Evolutionary conservation across 1,140 invertebrate species (phyloP).

Genomic region (Anastrepha ludens): DNA sequence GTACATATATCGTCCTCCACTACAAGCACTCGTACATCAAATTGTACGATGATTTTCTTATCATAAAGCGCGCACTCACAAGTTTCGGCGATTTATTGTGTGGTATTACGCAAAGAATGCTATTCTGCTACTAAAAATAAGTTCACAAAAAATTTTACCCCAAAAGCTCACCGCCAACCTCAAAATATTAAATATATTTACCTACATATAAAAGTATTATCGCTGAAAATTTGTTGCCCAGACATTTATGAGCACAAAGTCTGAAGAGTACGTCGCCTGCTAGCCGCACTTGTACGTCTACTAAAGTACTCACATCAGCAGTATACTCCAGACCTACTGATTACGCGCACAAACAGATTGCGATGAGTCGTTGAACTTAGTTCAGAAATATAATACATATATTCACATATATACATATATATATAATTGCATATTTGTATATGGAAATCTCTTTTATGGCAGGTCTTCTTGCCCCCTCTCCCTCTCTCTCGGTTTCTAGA

Average conservation of each 20-base stretch:
- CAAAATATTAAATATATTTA: background rate
- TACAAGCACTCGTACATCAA: too few relatives aligned
- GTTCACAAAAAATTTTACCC: too few relatives aligned
- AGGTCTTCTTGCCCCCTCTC: background rate
- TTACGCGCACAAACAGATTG: background rate
- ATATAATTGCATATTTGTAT: background rate
- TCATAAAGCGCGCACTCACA: too few relatives aligned
- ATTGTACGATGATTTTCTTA: too few relatives aligned
- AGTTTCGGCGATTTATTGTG: too few relatives aligned
- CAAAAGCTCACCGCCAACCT: too few relatives aligned
- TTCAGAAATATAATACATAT: background rate
- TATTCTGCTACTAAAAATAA: too few relatives aligned
- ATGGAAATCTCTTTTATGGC: background rate
- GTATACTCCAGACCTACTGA: background rate
- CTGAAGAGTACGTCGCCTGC: background rate
- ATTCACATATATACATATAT: background rate
- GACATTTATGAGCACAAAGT: background rate
- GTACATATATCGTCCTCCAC: too few relatives aligned
- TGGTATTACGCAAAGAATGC: too few relatives aligned
- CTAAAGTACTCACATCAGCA: too few relatives aligned
- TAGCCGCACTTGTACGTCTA: too few relatives aligned
- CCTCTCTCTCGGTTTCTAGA: too few relatives aligned
- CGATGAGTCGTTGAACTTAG: background rate
- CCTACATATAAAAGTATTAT: background rate
- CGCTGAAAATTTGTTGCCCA: background rate